These are phyloP conservation scores for Habrosyne pyritoides DNA, from an alignment of 2,888 invertebrate genomes.

Conservation along the genomic window DNA sequence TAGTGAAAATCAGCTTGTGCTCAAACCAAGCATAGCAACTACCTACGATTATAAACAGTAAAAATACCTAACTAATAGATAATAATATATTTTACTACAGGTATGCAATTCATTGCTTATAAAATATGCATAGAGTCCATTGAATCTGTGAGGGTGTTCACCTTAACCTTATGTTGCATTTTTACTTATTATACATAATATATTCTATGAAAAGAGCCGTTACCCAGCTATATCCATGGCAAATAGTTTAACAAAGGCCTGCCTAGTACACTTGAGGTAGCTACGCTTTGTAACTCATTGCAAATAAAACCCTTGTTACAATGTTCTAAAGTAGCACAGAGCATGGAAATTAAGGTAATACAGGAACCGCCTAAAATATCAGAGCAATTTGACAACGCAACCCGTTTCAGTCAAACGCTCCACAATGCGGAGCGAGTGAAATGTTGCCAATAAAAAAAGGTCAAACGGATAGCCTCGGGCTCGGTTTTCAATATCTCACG, in stretches of 20 bases:
- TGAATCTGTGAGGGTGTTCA: no score
- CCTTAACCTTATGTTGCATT: no score
- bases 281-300: constrained; percentile 29
- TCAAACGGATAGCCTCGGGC: constrained; percentile 69
- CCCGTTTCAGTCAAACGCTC: constrained; percentile 66
- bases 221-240: background rate
- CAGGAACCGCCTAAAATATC: constrained; percentile 62
- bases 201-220: background rate
- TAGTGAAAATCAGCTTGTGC: no score
- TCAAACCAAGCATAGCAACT: no score
- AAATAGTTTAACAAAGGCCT: background rate
- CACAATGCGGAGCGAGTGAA: constrained; percentile 76
- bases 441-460: constrained; percentile 78
- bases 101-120: no score
- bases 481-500: constrained; percentile 78
- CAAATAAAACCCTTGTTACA: constrained; percentile 53
- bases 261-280: constrained; percentile 11
- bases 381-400: constrained; percentile 73
- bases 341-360: constrained; percentile 63
- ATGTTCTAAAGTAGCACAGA: constrained; percentile 45
- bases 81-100: no score
- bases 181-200: no score
- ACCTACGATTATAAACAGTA: no score
- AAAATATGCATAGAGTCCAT: no score
- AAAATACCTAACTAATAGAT: no score